Conservation (phyloP, 1,140 invertebrate genomes). For the Uloborus diversus region DNA sequence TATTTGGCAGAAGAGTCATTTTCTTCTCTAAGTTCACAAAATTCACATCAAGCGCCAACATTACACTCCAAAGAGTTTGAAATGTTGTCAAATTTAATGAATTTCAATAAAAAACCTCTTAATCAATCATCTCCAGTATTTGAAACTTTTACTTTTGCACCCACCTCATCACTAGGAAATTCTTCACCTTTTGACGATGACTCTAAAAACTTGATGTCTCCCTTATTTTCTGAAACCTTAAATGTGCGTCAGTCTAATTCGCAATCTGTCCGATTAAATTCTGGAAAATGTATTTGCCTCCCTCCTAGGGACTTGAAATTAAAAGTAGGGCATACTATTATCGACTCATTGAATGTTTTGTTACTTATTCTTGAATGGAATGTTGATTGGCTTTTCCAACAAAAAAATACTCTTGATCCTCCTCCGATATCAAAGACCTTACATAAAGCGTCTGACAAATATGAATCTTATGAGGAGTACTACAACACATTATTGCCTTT, state of each 20-base stretch:
- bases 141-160: too few species aligned
- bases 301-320: slow-evolving; percentile 22
- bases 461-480: slow-evolving; percentile 23
- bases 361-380: slow-evolving; percentile 45
- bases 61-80: too few species aligned
- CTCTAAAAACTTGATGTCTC: too few species aligned
- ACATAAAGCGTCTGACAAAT: slow-evolving; percentile 3
- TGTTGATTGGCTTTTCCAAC: slow-evolving; percentile 36
- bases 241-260: background rate
- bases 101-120: too few species aligned
- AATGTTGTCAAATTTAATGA: too few species aligned
- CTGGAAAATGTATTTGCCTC: slow-evolving; percentile 18
- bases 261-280: background rate
- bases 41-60: too few species aligned
- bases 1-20: too few species aligned
- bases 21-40: too few species aligned
- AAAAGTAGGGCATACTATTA: slow-evolving; percentile 7
- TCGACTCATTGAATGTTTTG: slow-evolving; percentile 22
- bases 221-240: too few species aligned
- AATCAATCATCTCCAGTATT: too few species aligned
- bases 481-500: slow-evolving; percentile 44
- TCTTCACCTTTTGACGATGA: background rate
- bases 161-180: too few species aligned
- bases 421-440: slow-evolving; percentile 18
- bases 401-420: slow-evolving; percentile 24